Percentiles rank a stretch among this genome's conserved stretches.
These are phyloP conservation scores for Argyrosomus japonicus DNA, from an alignment of 2,113 vertebrate species.

Conservation along the genomic window DNA sequence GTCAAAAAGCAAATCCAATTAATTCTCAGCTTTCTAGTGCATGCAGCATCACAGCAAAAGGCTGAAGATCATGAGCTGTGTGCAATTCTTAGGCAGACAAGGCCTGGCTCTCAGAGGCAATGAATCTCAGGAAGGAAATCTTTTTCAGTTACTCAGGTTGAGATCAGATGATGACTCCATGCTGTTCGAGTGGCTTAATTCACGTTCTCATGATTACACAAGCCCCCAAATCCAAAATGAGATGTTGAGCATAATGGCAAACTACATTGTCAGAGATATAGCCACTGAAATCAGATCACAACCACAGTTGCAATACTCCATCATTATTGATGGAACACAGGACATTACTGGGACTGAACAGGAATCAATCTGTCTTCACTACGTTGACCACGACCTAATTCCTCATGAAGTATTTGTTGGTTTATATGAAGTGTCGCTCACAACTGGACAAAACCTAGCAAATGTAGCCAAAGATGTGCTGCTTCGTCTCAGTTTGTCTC, in stretches of 20 bases:
- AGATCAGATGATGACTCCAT: background rate
- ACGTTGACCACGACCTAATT: background rate
- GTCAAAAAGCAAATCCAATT: background rate
- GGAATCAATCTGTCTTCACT: background rate
- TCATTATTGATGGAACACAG: conserved; percentile 1
- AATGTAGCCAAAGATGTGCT: conserved; percentile 2
- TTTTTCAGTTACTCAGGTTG: too few species aligned
- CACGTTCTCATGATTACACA: background rate
- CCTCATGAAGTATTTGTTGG: background rate
- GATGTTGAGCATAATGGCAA: background rate
- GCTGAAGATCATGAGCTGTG: background rate
- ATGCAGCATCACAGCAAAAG: background rate
- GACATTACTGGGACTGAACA: background rate
- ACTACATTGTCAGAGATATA: background rate
- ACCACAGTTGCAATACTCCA: background rate
- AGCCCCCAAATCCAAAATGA: background rate
- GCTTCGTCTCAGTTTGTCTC: background rate
- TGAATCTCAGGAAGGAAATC: background rate
- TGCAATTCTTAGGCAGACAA: background rate
- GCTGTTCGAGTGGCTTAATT: background rate
- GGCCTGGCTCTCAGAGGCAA: background rate
- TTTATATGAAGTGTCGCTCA: background rate
- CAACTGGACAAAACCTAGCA: background rate
- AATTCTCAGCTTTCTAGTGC: background rate
- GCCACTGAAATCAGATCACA: background rate